These are phyloP conservation scores for Myopa testacea DNA, from an alignment of 2,888 invertebrate genomes.

Conservation along the genomic window DNA sequence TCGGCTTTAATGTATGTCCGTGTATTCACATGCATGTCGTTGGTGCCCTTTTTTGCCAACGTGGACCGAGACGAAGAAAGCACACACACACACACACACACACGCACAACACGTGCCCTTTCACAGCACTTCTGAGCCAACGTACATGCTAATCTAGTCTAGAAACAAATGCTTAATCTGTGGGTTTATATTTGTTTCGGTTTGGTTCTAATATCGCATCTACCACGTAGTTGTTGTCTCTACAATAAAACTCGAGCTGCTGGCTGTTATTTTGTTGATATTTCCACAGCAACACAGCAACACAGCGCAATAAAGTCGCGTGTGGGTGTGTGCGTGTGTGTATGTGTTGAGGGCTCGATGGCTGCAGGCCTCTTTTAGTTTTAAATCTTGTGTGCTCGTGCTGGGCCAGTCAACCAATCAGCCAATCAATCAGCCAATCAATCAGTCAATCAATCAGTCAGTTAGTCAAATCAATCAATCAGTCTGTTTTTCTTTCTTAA, in stretches of 20 bases:
- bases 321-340: conserved; percentile 24
- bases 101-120: too few species aligned
- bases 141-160: too few species aligned
- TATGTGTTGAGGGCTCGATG: conserved; percentile 5
- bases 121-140: too few species aligned
- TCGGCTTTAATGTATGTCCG: too few species aligned
- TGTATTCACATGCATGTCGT: too few species aligned
- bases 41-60: too few species aligned
- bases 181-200: not conserved
- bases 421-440: conserved; percentile 10
- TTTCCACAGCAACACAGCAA: conserved; percentile 48
- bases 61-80: not conserved
- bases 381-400: not conserved
- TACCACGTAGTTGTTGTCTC: not conserved
- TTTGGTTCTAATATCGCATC: not conserved
- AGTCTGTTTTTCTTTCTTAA: not conserved
- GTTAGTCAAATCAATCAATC: not conserved
- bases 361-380: not conserved
- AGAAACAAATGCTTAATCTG: too few species aligned
- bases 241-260: not conserved
- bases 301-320: not conserved
- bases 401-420: conserved; percentile 15
- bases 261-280: conserved; percentile 50
- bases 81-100: not conserved
- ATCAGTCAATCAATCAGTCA: not conserved